Evolutionary conservation across 2,888 invertebrate genomes (phyloP).

Genomic region (Eilema caniola): DNA sequence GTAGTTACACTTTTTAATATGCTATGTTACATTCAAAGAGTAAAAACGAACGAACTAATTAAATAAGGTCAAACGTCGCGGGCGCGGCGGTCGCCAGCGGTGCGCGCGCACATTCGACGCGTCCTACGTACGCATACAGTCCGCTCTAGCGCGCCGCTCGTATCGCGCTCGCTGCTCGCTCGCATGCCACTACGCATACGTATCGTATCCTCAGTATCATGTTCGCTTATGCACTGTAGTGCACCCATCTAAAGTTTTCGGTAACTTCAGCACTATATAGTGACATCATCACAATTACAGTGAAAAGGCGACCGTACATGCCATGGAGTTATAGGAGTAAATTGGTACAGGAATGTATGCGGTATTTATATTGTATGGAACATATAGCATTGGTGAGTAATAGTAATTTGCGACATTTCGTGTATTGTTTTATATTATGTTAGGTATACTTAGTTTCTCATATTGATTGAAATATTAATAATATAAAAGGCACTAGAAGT

Average conservation of each 20-base stretch:
- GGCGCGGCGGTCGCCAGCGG: constrained; percentile 55
- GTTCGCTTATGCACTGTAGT: constrained; percentile 29
- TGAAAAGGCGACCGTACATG: constrained; percentile 27
- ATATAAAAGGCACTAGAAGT: background rate
- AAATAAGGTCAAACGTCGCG: constrained; percentile 85
- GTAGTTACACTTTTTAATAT: constrained; percentile 81
- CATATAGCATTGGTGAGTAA: constrained; percentile 41
- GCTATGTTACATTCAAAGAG: constrained; percentile 81
- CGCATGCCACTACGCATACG: constrained; percentile 46
- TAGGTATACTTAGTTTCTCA: background rate
- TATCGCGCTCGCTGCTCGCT: constrained; percentile 58
- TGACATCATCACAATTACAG: constrained; percentile 40
- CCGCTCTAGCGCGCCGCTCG: constrained; percentile 61
- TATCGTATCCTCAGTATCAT: constrained; percentile 41
- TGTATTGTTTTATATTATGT: constrained; percentile 22
- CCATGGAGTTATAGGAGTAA: constrained; percentile 21
- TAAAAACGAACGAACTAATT: constrained; percentile 86
- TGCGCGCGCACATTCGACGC: constrained; percentile 50
- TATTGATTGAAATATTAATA: background rate
- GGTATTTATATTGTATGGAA: constrained; percentile 26
- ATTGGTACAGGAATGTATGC: constrained; percentile 35
- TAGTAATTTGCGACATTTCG: constrained; percentile 17
- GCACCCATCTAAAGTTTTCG: constrained; percentile 23
- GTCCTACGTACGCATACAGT: constrained; percentile 67
- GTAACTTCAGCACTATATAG: constrained; percentile 30